Evolutionary conservation across 2,113 vertebrate species (phyloP), one percentile per base, ranked within the genome.

Genomic region (Rana temporaria): DNA sequence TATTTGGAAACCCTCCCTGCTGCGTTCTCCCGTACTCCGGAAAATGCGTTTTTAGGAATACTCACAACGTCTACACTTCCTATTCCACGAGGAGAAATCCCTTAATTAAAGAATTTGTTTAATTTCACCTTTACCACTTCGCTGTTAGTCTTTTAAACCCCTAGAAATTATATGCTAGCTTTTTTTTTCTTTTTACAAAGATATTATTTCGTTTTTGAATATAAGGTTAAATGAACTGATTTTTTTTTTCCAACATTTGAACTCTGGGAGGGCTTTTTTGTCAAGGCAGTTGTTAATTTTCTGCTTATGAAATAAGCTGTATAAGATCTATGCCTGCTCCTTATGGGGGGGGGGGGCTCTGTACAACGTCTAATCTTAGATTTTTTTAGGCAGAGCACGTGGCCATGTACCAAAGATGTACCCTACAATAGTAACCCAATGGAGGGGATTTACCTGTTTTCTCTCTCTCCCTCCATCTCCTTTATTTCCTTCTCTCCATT

Each of bases 1-100:
- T 87, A 86, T 87, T 89, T 91, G 91, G 93, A 93, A 92, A 89
- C 88, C 84, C 89, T 93, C 88, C 92, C 90, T 77, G 88, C 90
- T 91, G 89, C 85, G 90, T 92, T 92, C 91, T n/a, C 90, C 90
- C 88, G 89, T 74, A 82, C 62, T 82, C 79, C 74, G 93, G 89
- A 89, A 78, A 85, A 83, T 73, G 86, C 3, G 6, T 87, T 85
- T 88, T 86, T 83, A 76, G 84, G 87, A 94, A 89, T 90, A 88
- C 90, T 89, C 84, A 90, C 90, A 88, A 87, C 89, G 85, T 88
- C 86, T 85, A 84, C 89, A 85, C 82, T 85, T 86, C 87, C 84
- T 24, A 63, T 85, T 86, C 78, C 82, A 74, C 79, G 76, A 80
- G 80, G 72, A 89, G 85, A 88, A 86, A 86, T 86, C 83, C 55